Base-by-base conservation (phyloP, 2,797 vertebrate species). In the Artibeus lituratus region DNA sequence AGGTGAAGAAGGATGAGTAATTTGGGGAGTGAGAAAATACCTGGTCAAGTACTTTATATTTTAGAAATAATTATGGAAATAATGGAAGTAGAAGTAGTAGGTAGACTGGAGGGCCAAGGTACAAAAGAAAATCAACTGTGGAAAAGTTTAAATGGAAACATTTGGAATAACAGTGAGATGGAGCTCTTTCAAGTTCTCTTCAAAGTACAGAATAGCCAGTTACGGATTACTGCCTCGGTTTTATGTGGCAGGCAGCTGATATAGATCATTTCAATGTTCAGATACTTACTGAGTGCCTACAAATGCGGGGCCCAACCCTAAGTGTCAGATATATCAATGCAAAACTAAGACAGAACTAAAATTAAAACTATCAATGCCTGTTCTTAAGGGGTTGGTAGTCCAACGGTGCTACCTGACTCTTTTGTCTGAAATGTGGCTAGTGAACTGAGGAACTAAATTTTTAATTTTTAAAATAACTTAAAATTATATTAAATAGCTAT, bases 401-500 rank as follows among this genome's bases (percentile, higher is more conserved):
- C 59, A 62, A 55, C 18, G 42, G 55, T 24, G 47, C 59, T 37
- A 1, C 39, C 22, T 80, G 35, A 84, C 47, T 89, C 35, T 70
- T 77, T 32, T 47, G 83, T n/a, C 44, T 91, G 44, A 86, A 74
- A 87, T 29, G 67, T 74, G n/a, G 42, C 67, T 83, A 65, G 26
- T 19, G 2, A 22, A 49, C 24, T 57, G 5, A 62, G 29, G 59
- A 62, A 62, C 32, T 65, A 65, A 65, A 65, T 65, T 65, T 65
- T 65, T 65, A 3, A 87, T 73, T 88, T 94, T 57, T 7, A 74
- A 92, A 72, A 42, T 44, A 55, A 87, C 35, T 92, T 76, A 47
- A 95, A 95, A 74, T 89, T 57, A 67, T 47, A 73, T 84, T 91
- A 62, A 94, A 94, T 9, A 91, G 37, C 42, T 78, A 10, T 12